Evolutionary conservation across 1,140 invertebrate species (phyloP).

Genomic region (Drosophila nikananu): DNA sequence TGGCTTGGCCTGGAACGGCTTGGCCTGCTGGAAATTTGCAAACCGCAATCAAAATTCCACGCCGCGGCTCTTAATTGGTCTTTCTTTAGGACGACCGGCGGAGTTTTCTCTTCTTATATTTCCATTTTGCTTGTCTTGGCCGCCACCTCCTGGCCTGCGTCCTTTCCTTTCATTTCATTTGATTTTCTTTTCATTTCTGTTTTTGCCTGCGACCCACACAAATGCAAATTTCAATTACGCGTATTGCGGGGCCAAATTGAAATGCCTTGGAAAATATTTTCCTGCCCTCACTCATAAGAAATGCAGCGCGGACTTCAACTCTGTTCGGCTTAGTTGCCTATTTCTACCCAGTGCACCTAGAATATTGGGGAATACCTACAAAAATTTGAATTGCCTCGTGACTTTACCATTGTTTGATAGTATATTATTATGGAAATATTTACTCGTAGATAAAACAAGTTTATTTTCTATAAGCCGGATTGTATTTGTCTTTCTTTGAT

Average conservation of each 20-base stretch:
- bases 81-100: slow-evolving; percentile 38
- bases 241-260: slow-evolving; percentile 75
- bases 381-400: neutral
- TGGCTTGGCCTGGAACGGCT: neutral
- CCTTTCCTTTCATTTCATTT: slow-evolving; percentile 31
- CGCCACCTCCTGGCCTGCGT: slow-evolving; percentile 1
- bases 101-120: slow-evolving; percentile 22
- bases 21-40: slow-evolving; percentile 34
- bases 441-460: too few relatives aligned
- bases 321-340: slow-evolving; percentile 13
- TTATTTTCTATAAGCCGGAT: too few relatives aligned
- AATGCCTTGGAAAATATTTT: slow-evolving; percentile 79
- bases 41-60: slow-evolving; percentile 78
- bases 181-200: slow-evolving; percentile 33
- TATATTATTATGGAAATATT: too few relatives aligned
- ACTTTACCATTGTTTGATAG: neutral
- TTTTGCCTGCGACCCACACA: slow-evolving; percentile 48
- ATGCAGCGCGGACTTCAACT: slow-evolving; percentile 53
- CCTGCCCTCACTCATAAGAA: slow-evolving; percentile 64
- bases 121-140: slow-evolving; percentile 44
- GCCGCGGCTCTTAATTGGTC: slow-evolving; percentile 72
- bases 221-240: slow-evolving; percentile 83
- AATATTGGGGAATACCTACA: neutral
- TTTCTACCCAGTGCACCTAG: neutral
- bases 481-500: too few relatives aligned